phyloP scores from a whole-genome alignment of 2,888 invertebrate species.

The Scaptomyza reducta region DNA sequence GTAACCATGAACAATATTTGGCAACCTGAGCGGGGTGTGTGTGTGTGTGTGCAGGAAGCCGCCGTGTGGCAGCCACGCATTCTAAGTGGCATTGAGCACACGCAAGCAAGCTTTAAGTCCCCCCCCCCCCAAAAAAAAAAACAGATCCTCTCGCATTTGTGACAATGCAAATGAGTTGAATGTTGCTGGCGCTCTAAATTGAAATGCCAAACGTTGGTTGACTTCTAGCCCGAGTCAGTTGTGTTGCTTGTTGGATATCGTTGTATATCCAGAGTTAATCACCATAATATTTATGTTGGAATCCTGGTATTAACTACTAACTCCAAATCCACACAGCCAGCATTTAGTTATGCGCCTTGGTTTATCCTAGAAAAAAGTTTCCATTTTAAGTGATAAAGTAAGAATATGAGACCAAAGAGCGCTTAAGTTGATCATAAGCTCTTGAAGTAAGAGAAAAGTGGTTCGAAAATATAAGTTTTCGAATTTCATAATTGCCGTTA shows the following conservation, averaged over 20 bases:
- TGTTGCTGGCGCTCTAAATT: slow-evolving; percentile 54
- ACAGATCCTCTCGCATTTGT: slow-evolving; percentile 31
- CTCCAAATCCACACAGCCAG: too few species aligned
- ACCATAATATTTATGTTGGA: slow-evolving; percentile 63
- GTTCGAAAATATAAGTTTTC: too few species aligned
- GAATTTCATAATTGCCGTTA: too few species aligned
- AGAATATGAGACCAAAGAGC: too few species aligned
- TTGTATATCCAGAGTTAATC: slow-evolving; percentile 61
- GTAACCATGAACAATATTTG: slow-evolving; percentile 27
- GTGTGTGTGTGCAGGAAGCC: neutral
- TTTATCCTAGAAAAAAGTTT: too few species aligned
- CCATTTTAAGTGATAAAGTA: too few species aligned
- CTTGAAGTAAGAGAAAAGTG: too few species aligned
- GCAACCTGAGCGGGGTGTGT: neutral
- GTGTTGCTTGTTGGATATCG: neutral
- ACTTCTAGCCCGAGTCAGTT: slow-evolving; percentile 11
- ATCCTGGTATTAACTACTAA: slow-evolving; percentile 10
- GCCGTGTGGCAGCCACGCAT: slow-evolving; percentile 1
- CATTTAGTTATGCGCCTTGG: too few species aligned
- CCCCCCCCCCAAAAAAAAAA: neutral
- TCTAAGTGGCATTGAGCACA: slow-evolving; percentile 3
- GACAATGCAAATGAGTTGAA: slow-evolving; percentile 56
- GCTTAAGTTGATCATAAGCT: too few species aligned
- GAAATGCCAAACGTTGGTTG: slow-evolving; percentile 58
- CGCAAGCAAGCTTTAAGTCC: neutral